Evolutionary conservation across 1,140 invertebrate species (phyloP), one percentile per base, ranked within the genome.

Genomic region (Drosophila oshimai): DNA sequence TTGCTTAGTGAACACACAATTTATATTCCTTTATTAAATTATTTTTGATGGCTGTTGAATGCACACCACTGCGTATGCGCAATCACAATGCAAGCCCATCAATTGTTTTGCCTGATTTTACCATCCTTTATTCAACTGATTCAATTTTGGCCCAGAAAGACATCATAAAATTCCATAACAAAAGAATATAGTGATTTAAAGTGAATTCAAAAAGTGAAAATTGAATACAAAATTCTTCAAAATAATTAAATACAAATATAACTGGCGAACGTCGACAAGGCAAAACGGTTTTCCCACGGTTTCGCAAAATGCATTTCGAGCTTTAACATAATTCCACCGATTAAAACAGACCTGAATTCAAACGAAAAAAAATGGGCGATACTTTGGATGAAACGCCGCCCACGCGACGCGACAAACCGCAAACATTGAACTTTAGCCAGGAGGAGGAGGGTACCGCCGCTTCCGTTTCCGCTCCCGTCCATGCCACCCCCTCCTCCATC

Each of bases 381-480:
- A 88, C 81, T 3, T 44, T 87, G 42, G 73, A 86, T 17, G 80
- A 80, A n/a, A 49, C 72, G 36, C 45, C 77, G 45, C 84, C 86
- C 12, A 26, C 71, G 77, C 89, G 84, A 6, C 77, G 74, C 49
- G 84, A 90, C 55, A 90, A 90, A 22, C 89, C 89, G 29, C 88
- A 90, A 50, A 74, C 46, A 3, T 57, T 90, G 29, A 69, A 74
- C 53, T 86, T 86, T 69, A 68, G 58, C 9, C 58, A 74, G 34
- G 64, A 70, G 57, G 83, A 71, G 49, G 36, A 46, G 58, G 54
- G 33, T 49, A 24, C 61, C 49, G 6, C 33, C 6, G 47, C 60
- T 5, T 9, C 37, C 9, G 7, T 12, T 3, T 18, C 55, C n/a
- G 18, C 29, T 0, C 2, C 51, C n/a, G 17, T 47, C 3, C 1